These are phyloP conservation scores for Wasmannia auropunctata DNA, from an alignment of 1,140 invertebrate species.

Conservation along the genomic window DNA sequence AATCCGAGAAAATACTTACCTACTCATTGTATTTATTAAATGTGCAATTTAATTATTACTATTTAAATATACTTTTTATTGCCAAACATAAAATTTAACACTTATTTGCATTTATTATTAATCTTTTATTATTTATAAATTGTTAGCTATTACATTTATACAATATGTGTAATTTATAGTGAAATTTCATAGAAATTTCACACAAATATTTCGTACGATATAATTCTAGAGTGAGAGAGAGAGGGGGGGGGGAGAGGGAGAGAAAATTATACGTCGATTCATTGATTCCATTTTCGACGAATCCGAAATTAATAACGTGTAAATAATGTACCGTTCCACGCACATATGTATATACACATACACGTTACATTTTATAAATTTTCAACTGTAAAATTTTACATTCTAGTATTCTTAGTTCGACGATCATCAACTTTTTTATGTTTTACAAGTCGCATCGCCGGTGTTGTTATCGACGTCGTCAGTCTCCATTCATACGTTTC, in stretches of 20 bases:
- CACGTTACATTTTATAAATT: neutral
- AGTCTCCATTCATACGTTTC: conserved; percentile 26
- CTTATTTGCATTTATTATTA: neutral
- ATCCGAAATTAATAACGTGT: neutral
- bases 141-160: neutral
- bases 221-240: neutral
- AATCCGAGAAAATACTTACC: no score
- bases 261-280: neutral
- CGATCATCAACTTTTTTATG: neutral
- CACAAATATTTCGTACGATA: neutral
- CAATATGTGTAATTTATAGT: neutral
- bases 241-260: neutral
- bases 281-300: neutral
- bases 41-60: neutral
- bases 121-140: neutral
- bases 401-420: neutral
- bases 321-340: neutral
- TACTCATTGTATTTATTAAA: neutral
- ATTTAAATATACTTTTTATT: conserved; percentile 10
- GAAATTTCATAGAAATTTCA: neutral
- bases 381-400: neutral
- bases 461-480: conserved; percentile 27
- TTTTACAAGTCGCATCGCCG: neutral
- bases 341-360: neutral
- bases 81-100: neutral